Percentiles rank a stretch among this genome's conserved stretches.
Evolutionary conservation across 1,140 invertebrate species (phyloP).

Genomic region (Palaemon carinicauda): DNA sequence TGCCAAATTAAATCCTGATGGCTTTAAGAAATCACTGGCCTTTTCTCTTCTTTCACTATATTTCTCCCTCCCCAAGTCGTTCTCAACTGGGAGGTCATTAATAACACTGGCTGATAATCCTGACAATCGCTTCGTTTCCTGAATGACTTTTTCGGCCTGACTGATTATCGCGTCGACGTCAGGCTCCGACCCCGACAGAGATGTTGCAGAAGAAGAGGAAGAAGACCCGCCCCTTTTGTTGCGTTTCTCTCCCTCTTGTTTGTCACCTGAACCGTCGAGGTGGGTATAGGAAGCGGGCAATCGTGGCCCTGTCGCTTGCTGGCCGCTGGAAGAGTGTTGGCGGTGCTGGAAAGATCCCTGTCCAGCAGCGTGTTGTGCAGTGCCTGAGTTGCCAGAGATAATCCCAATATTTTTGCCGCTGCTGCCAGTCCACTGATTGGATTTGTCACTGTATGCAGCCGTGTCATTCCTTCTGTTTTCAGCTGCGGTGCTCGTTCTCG

Average conservation of each 20-base stretch:
- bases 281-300: background rate
- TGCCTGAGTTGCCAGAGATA: background rate
- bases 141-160: slow-evolving; percentile 43
- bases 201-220: slow-evolving; percentile 13
- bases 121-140: slow-evolving; percentile 47
- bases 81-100: slow-evolving; percentile 1
- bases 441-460: background rate
- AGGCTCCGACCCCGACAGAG: slow-evolving; percentile 25
- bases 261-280: background rate
- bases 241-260: too few species aligned
- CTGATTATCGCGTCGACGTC: slow-evolving; percentile 48
- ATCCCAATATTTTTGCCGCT: background rate
- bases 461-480: background rate
- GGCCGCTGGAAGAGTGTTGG: slow-evolving; percentile 17
- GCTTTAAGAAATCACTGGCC: background rate
- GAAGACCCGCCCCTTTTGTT: too few species aligned
- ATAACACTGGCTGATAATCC: slow-evolving; percentile 33
- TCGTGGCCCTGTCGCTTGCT: slow-evolving; percentile 9
- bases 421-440: background rate
- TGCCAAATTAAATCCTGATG: slow-evolving; percentile 2
- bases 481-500: background rate
- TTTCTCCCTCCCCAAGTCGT: background rate
- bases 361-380: too few species aligned
- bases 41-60: background rate
- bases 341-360: background rate